Base-by-base conservation (phyloP, 2,113 vertebrate genomes). In the Daphoenositta chrysoptera region DNA sequence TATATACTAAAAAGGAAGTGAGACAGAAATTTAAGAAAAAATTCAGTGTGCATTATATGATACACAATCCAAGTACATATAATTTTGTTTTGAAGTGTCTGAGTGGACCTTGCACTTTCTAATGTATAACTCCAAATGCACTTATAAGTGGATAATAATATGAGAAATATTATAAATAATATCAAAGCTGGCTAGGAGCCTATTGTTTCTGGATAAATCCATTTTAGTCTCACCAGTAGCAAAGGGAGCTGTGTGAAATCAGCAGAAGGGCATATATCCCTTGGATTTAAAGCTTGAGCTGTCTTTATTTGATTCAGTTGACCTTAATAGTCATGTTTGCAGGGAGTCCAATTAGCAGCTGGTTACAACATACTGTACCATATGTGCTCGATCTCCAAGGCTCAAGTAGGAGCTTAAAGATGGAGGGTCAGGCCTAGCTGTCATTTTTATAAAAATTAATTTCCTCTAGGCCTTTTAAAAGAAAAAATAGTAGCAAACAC, bases 311-410 rank as follows among this genome's bases (percentile, higher is more conserved):
- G 64, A 83, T 72, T 79, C 81, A 45, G 28, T 71, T 97, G 95
- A 94, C 64, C 85, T 76, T 85, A 94, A 77, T 16, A 91, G 72
- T 42, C 57, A 3, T 28, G 40, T 66, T 89, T 91, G 58, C 81
- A 56, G 40, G 78, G 30, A 93, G 22, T 35, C 57, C 83, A 93
- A 54, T 94, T 96, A 96, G 90, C 75, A 88, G 68, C 92, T 90
- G 81, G 16, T 64, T 86, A 50, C 51, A 76, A 76, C 75, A 51
- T 66, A 71, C 86, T 80, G 40, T 65, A 92, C 90, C 81, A 89
- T 66, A 66, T 72, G 86, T 81, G 48, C 45, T 86, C 57, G 51
- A 78, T 95, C 82, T 81, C 76, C 24, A 65, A 93, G 50, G 35
- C 33, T 81, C 76, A 76, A 91, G 76, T 31, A 83, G 50, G 31